Conservation (phyloP, 2,113 vertebrate species). For the Pseudopodoces humilis region DNA sequence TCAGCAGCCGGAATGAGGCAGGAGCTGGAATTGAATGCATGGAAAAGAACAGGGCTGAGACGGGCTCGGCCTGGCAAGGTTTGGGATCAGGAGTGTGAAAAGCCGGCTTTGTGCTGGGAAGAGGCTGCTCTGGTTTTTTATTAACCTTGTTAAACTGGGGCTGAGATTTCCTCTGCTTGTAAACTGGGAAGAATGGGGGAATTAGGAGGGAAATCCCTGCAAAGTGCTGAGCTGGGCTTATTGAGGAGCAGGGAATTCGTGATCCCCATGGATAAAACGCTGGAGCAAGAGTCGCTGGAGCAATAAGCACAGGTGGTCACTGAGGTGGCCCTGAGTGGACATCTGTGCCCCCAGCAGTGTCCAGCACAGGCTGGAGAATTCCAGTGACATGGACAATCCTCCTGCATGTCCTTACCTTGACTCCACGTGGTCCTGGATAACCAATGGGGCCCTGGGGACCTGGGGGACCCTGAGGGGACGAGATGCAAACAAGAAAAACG, state of each 20-base stretch:
- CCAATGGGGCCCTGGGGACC: conserved; percentile 95
- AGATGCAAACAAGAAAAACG: neutral
- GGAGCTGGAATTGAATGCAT: neutral
- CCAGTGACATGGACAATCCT: fast-evolving
- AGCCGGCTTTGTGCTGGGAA: neutral
- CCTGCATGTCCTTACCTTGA: conserved; percentile 84
- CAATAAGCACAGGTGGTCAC: neutral
- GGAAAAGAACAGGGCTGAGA: neutral
- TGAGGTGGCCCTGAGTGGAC: neutral
- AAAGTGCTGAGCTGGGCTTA: neutral
- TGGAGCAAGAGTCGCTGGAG: fast-evolving
- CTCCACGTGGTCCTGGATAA: conserved; percentile 92
- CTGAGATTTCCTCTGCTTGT: neutral
- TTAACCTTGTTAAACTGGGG: neutral
- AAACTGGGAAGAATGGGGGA: neutral
- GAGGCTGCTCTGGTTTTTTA: neutral
- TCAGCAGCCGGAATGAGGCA: neutral
- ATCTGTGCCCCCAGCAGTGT: neutral
- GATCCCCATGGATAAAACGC: fast-evolving
- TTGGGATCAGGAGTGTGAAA: neutral
- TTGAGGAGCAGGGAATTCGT: neutral
- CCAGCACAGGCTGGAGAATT: neutral
- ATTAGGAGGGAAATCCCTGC: neutral
- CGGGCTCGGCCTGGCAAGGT: neutral
- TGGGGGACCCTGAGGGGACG: conserved; percentile 81